phyloP scores from a whole-genome alignment of 2,888 invertebrate species.

The Melanotus villosus region DNA sequence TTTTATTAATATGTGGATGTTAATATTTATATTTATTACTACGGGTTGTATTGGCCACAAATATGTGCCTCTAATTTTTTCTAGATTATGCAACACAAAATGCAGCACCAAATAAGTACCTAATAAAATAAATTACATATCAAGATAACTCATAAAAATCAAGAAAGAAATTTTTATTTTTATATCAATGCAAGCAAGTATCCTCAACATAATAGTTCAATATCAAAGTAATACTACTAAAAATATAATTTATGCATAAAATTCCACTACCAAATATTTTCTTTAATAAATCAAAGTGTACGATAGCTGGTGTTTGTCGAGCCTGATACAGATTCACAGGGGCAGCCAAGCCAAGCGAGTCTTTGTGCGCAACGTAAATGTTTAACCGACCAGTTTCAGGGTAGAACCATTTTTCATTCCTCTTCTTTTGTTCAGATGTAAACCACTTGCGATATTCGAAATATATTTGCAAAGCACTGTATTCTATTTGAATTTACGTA shows the following conservation, averaged over 20 bases:
- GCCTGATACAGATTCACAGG: conserved; percentile 30
- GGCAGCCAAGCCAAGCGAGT: conserved; percentile 42
- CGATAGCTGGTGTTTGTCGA: conserved; percentile 28
- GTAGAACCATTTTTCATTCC: conserved; percentile 51
- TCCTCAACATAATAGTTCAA: too few species aligned
- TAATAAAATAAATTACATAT: too few species aligned
- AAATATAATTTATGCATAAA: neutral
- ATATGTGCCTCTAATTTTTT: too few species aligned
- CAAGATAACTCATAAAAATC: too few species aligned
- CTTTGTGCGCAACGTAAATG: conserved; percentile 47
- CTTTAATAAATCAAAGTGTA: conserved; percentile 33
- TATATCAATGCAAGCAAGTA: too few species aligned
- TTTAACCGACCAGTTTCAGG: conserved; percentile 49
- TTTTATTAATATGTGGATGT: too few species aligned
- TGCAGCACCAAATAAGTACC: too few species aligned
- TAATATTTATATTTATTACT: too few species aligned
- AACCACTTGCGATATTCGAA: conserved; percentile 38
- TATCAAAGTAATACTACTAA: too few species aligned
- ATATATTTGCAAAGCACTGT: conserved; percentile 35
- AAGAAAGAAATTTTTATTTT: too few species aligned
- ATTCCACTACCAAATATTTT: neutral
- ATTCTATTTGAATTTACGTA: conserved; percentile 43
- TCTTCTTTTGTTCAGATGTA: conserved; percentile 34
- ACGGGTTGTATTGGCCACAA: too few species aligned
- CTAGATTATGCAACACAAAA: too few species aligned